Evolutionary conservation across 2,797 vertebrate genomes (phyloP).

Genomic region (Bradypodion pumilum): DNA sequence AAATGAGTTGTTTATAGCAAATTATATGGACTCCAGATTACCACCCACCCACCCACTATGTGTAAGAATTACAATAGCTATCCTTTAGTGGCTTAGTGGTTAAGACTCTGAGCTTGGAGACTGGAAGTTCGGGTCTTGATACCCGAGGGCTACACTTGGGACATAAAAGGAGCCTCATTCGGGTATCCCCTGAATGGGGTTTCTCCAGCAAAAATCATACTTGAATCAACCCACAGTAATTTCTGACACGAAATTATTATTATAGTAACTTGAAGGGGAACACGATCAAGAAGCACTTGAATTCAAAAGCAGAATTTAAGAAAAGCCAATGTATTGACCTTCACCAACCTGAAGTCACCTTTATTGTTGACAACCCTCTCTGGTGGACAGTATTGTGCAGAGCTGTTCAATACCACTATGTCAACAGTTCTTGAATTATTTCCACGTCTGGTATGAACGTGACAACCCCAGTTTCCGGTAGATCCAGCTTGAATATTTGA

Average conservation of each 20-base stretch:
- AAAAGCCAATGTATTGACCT: not conserved
- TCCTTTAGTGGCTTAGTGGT: no score
- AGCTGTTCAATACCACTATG: constrained; percentile 93
- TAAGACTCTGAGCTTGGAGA: no score
- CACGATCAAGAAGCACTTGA: not conserved
- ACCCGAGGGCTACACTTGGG: no score
- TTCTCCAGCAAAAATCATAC: no score
- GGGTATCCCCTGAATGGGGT: no score
- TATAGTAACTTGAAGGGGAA: not conserved
- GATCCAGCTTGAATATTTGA: constrained; percentile 97
- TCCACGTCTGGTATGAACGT: constrained; percentile 89
- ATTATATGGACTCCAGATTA: not conserved
- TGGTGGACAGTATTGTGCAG: constrained; percentile 89
- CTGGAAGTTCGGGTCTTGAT: no score
- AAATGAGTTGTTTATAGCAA: not conserved
- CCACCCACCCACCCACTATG: not conserved
- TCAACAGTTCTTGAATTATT: constrained; percentile 94
- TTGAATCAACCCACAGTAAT: no score
- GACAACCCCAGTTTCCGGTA: constrained; percentile 96
- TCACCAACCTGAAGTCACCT: constrained; percentile 93
- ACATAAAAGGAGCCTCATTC: no score
- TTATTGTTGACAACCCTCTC: constrained; percentile 95
- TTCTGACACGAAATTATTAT: no score
- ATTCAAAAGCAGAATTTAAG: not conserved
- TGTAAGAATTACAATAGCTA: not conserved